These are phyloP conservation scores for Mya arenaria DNA, from an alignment of 1,140 invertebrate species.

Conservation along the genomic window DNA sequence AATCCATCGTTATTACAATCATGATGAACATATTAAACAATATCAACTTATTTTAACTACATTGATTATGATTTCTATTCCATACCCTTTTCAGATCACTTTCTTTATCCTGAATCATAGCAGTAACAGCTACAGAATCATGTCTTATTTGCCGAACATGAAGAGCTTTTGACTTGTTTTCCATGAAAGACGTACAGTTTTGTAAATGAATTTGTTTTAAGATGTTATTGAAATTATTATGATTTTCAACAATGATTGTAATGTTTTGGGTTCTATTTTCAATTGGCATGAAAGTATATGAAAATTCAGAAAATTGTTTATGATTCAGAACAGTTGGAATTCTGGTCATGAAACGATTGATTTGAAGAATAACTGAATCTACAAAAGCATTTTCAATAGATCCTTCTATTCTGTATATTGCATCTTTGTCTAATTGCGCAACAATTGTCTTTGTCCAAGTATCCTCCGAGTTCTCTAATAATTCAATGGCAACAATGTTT, in stretches of 20 bases:
- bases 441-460: background rate
- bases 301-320: too few relatives aligned
- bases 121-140: background rate
- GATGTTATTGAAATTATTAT: background rate
- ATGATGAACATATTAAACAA: too few relatives aligned
- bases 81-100: constrained; percentile 1
- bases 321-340: background rate
- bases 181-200: background rate
- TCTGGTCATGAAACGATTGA: background rate
- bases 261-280: background rate
- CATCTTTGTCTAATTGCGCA: background rate
- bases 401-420: background rate
- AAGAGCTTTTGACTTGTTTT: background rate
- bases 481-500: background rate
- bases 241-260: background rate
- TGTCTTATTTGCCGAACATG: constrained; percentile 6
- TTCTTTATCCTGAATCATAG: background rate
- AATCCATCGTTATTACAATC: too few relatives aligned
- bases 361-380: background rate
- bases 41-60: too few relatives aligned
- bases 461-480: background rate
- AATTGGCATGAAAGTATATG: too few relatives aligned
- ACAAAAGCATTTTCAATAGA: background rate
- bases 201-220: background rate
- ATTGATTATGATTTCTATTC: too few relatives aligned